These are phyloP conservation scores for Halocynthia roretzi DNA, from an alignment of 23 tunicate genomes.

Conservation along the genomic window DNA sequence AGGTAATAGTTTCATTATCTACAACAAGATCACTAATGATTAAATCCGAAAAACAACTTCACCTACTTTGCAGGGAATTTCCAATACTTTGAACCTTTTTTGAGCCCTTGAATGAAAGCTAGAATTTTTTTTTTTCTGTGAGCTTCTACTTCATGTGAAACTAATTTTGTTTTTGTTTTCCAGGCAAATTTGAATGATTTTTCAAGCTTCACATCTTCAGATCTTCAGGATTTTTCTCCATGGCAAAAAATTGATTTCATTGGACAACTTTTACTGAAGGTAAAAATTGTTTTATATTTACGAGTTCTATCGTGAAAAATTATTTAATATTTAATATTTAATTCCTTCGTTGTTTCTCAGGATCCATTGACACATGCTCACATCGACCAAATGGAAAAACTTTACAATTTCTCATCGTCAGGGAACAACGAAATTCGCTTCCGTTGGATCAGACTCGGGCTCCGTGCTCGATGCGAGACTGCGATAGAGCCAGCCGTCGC, in stretches of 20 bases:
- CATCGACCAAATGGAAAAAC: constrained; percentile 45
- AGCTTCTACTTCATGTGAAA: too few relatives aligned
- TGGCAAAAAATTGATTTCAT: constrained; percentile 89
- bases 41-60: neutral
- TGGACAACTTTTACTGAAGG: constrained; percentile 70
- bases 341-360: constrained; percentile 13
- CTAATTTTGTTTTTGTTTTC: neutral
- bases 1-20: constrained; percentile 20
- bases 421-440: constrained; percentile 81
- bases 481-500: constrained; percentile 64
- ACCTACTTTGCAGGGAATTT: too few relatives aligned
- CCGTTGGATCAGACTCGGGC: constrained; percentile 81
- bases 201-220: constrained; percentile 31
- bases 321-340: too few relatives aligned
- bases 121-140: neutral
- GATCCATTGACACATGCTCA: constrained; percentile 54
- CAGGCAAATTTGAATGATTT: constrained; percentile 34
- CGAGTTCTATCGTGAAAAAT: too few relatives aligned
- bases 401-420: constrained; percentile 47
- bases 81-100: too few relatives aligned
- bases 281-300: neutral
- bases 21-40: neutral
- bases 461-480: constrained; percentile 47
- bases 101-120: too few relatives aligned
- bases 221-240: constrained; percentile 37